These are phyloP conservation scores for Dastarcus helophoroides DNA, from an alignment of 2,888 invertebrate genomes.

Conservation along the genomic window DNA sequence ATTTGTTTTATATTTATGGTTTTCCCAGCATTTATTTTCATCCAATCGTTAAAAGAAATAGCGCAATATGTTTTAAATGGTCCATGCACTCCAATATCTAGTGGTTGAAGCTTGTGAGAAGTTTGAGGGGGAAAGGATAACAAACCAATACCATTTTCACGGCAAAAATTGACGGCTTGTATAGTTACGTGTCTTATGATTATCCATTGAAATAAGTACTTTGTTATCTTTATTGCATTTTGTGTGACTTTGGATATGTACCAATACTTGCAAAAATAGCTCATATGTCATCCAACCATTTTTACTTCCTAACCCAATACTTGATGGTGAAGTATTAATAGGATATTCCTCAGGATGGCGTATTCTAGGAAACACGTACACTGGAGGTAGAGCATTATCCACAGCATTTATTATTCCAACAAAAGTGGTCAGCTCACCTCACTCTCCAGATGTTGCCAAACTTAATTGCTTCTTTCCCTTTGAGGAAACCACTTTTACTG, in stretches of 20 bases:
- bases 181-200: conserved; percentile 26
- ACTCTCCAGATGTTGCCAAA: conserved; percentile 10
- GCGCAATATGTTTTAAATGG: conserved; percentile 9
- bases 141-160: conserved; percentile 26
- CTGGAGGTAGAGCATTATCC: conserved; percentile 8
- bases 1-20: conserved; percentile 8
- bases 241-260: conserved; percentile 18
- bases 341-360: conserved; percentile 11
- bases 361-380: conserved; percentile 10
- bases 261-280: conserved; percentile 18
- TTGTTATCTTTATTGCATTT: conserved; percentile 16
- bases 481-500: conserved; percentile 8
- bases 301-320: conserved; percentile 10
- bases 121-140: conserved; percentile 8
- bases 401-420: conserved; percentile 10
- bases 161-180: conserved; percentile 22
- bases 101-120: conserved; percentile 3
- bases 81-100: conserved; percentile 10
- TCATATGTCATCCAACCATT: conserved; percentile 14
- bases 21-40: conserved; percentile 9
- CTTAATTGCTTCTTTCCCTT: conserved; percentile 12
- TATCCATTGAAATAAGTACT: conserved; percentile 21
- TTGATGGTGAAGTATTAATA: conserved; percentile 11
- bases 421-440: conserved; percentile 8
- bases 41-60: conserved; percentile 10